Conservation (phyloP, 1,140 invertebrate species). For the Archegozetes longisetosus region DNA sequence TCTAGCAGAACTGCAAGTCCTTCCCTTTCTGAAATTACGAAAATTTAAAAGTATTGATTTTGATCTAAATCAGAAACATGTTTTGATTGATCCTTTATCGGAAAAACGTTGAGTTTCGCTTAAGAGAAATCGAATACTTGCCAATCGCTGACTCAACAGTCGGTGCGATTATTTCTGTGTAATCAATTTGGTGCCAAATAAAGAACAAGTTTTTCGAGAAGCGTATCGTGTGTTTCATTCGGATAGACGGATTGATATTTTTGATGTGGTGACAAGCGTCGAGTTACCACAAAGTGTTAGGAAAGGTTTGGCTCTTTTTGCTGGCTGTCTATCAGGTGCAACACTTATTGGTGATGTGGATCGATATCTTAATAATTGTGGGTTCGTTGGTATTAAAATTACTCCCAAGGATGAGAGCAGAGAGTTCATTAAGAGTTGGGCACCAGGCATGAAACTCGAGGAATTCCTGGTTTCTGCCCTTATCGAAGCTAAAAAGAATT, state of each 20-base stretch:
- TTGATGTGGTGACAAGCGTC: background rate
- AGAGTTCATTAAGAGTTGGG: conserved; percentile 2
- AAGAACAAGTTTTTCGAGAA: background rate
- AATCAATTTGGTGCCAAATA: conserved; percentile 1
- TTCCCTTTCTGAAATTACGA: too few species aligned
- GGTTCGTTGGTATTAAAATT: background rate
- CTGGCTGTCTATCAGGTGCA: background rate
- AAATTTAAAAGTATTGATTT: too few species aligned
- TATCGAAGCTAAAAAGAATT: background rate
- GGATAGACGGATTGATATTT: background rate
- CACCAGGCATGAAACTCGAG: background rate
- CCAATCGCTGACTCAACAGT: background rate
- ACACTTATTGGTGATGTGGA: background rate
- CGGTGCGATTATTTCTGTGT: conserved; percentile 2
- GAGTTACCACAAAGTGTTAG: background rate
- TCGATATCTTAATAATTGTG: background rate
- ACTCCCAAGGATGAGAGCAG: background rate
- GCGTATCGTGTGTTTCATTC: conserved; percentile 2
- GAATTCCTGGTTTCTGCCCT: background rate
- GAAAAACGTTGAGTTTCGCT: conserved; percentile 1
- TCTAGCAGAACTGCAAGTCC: too few species aligned
- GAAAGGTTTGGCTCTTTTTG: background rate
- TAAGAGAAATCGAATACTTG: background rate
- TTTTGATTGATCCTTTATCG: too few species aligned
- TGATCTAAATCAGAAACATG: too few species aligned